Base-by-base conservation (phyloP, 2,888 invertebrate species). In the Nomada lathburiana region DNA sequence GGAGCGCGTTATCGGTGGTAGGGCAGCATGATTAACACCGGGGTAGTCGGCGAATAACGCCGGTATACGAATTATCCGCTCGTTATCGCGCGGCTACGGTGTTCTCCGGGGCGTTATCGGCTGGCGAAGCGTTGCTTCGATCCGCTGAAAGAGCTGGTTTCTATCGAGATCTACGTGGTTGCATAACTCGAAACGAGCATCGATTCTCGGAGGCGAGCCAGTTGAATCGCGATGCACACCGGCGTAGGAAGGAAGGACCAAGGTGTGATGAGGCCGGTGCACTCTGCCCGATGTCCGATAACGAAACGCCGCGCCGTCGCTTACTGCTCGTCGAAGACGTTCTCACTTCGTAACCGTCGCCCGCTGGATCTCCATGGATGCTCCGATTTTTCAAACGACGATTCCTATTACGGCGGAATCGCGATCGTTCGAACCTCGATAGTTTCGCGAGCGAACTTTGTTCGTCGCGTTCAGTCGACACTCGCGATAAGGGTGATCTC, bases 111-210 rank as follows among this genome's bases (percentile, higher is more conserved):
- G 65, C 68, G 84, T 80, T 84, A 78, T 78, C 81, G 65, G 50
- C 47, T 63, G 53, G 26, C 10, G 16, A 10, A 50, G 80, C 82
- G 73, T 52, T 63, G 71, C 73, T 80, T 70, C 76, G 82, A 80
- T 86, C 87, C 79, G 76, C 70, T 84, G 77, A 84, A 83, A 83
- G 84, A 83, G 88, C 80, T 76, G 71, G 57, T 65, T 73, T 86
- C 88, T 90, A 89, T 89, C 89, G 88, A 81, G 89, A 89, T 89
- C 89, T 85, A 90, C 90, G 89, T 90, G 90, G 90, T 89, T 89
- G 89, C 89, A 89, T 89, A 89, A 90, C 89, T 89, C 82, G 89
- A 88, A 85, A 80, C 78, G 82, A 44, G 82, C 76, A 87, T 89
- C 87, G 88, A 87, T 87, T 81, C 86, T 84, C 82, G 81, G 73